These are phyloP conservation scores for Gryllus bimaculatus DNA, from an alignment of 1,140 invertebrate species.

Conservation along the genomic window DNA sequence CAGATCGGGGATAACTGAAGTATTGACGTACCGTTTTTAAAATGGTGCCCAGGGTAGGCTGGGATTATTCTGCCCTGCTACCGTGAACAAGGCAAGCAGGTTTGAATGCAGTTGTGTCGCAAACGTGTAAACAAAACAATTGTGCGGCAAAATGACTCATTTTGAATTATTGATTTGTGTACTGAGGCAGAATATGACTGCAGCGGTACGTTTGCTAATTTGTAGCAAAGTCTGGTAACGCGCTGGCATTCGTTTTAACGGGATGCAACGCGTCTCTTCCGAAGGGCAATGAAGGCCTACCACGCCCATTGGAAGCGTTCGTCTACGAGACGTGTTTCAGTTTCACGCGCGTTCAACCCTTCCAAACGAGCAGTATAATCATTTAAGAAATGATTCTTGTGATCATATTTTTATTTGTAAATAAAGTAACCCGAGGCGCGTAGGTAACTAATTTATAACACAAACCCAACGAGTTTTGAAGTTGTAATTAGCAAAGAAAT, in stretches of 20 bases:
- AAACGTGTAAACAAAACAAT: slow-evolving; percentile 5
- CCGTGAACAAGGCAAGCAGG: slow-evolving; percentile 2
- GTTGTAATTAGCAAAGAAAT: too few relatives aligned
- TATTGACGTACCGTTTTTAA: background rate
- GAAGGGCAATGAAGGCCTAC: too few relatives aligned
- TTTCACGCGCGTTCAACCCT: too few relatives aligned
- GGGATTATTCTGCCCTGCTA: background rate
- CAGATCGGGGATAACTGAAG: background rate
- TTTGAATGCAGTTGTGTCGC: background rate
- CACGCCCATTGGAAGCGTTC: too few relatives aligned
- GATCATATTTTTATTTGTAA: too few relatives aligned
- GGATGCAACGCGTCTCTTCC: background rate
- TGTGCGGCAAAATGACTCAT: background rate
- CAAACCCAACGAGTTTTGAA: too few relatives aligned
- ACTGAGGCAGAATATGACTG: background rate
- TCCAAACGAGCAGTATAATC: too few relatives aligned
- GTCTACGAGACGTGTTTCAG: too few relatives aligned
- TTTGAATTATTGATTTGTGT: slow-evolving; percentile 6
- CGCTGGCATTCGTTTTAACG: background rate
- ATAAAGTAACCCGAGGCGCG: too few relatives aligned
- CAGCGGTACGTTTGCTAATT: background rate
- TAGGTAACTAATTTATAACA: too few relatives aligned
- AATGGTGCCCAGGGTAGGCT: background rate
- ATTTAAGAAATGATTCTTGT: too few relatives aligned
- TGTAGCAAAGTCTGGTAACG: background rate